phyloP scores from a whole-genome alignment of 2,888 invertebrate species.

The Drosophila flavopinicola region DNA sequence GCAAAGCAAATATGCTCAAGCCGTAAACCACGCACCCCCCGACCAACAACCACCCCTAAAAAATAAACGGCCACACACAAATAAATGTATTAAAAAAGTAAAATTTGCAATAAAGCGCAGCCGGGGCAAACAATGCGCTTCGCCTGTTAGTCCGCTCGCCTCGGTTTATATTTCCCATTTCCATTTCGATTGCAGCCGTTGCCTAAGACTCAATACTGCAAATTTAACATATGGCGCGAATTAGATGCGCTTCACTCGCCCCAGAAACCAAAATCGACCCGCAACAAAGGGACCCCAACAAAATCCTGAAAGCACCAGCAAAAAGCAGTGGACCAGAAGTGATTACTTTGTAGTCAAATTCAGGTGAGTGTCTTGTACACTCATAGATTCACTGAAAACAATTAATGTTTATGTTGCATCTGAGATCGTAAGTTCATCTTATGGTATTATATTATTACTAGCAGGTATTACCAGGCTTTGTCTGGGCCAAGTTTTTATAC shows the following conservation, averaged over 20 bases:
- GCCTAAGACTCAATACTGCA: constrained; percentile 59
- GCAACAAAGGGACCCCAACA: constrained; percentile 13
- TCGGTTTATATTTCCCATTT: constrained; percentile 28
- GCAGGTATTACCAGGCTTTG: too few species aligned
- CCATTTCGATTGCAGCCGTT: constrained; percentile 39
- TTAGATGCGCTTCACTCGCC: constrained; percentile 74
- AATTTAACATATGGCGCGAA: constrained; percentile 78
- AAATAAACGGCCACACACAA: constrained; percentile 34
- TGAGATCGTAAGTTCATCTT: too few species aligned
- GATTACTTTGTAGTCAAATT: constrained; percentile 26
- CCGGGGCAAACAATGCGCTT: constrained; percentile 53
- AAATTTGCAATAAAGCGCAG: constrained; percentile 42
- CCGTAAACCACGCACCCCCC: constrained; percentile 25
- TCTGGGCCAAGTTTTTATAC: too few species aligned
- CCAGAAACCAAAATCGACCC: constrained; percentile 45
- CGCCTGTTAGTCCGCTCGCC: constrained; percentile 11
- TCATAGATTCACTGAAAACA: not conserved
- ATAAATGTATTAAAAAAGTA: constrained; percentile 75
- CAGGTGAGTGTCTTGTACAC: constrained; percentile 16
- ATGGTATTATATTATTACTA: not conserved
- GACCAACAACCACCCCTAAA: constrained; percentile 46
- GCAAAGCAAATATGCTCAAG: constrained; percentile 59
- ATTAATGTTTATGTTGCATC: not conserved
- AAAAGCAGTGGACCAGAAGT: constrained; percentile 33
- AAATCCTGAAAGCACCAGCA: not conserved